A percentile compares a stretch with the other conserved stretches of the same genome.
Evolutionary conservation across 53 echinoderm and acorn worm species (phyloP).

Genomic region (Glandiceps talaboti): DNA sequence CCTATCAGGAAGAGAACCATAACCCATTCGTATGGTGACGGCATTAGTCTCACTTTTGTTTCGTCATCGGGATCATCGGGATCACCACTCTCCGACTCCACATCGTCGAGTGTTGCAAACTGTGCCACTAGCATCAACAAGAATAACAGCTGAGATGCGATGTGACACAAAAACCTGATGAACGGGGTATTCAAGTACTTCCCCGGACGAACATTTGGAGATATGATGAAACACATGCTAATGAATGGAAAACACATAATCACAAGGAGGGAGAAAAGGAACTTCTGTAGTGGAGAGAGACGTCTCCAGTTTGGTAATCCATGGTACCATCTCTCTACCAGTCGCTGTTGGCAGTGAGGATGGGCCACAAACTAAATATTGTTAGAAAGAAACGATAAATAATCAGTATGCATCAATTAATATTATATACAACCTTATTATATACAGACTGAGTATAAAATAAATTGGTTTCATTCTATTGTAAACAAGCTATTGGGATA

Average conservation of each 20-base stretch:
- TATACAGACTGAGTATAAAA: no score
- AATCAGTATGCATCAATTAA: no score
- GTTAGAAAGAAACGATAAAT: no score
- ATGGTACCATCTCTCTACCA: constrained; percentile 92
- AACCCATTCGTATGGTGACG: not conserved
- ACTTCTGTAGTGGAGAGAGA: constrained; percentile 32
- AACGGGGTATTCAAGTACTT: constrained; percentile 70
- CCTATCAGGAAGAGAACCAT: not conserved
- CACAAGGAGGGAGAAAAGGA: constrained; percentile 54
- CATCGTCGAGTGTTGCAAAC: no score
- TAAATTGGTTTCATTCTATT: no score
- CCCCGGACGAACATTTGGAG: constrained; percentile 60
- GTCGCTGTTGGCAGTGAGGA: constrained; percentile 87
- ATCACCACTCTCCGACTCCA: not conserved
- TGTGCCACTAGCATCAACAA: constrained; percentile 35
- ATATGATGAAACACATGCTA: constrained; percentile 63
- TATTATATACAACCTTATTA: no score
- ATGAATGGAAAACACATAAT: constrained; percentile 69
- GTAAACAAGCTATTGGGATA: no score
- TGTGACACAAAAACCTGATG: constrained; percentile 91
- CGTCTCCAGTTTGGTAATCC: constrained; percentile 86
- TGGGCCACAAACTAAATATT: constrained; percentile 88
- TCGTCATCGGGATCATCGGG: not conserved
- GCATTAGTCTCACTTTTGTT: not conserved
- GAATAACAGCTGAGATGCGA: constrained; percentile 72